Evolutionary conservation across 2,113 vertebrate species (phyloP).

Genomic region (Datnioides undecimradiatus): DNA sequence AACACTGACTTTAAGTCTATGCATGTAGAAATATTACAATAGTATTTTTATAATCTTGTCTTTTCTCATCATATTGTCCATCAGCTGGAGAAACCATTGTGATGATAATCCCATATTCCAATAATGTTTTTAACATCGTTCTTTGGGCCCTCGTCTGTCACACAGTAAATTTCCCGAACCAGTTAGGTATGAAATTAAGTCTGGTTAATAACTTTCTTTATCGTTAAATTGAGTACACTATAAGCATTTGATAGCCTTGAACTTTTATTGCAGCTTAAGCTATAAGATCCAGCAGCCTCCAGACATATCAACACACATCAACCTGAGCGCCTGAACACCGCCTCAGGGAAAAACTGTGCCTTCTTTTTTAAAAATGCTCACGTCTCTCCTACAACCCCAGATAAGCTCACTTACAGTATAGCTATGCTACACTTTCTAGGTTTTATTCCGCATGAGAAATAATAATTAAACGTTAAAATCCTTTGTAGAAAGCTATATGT

Average conservation of each 20-base stretch:
- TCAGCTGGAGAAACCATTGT: slow-evolving; percentile 26
- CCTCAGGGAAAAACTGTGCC: slow-evolving; percentile 32
- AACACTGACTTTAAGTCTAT: not conserved
- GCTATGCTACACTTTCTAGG: not conserved
- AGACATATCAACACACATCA: slow-evolving; percentile 54
- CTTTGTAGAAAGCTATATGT: not conserved
- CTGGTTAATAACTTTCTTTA: slow-evolving; percentile 65
- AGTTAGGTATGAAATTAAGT: slow-evolving; percentile 71
- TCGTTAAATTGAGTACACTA: slow-evolving; percentile 51
- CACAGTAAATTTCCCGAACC: slow-evolving; percentile 45
- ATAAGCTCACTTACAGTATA: slow-evolving; percentile 1
- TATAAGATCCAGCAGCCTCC: slow-evolving; percentile 46
- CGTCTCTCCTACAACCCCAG: slow-evolving; percentile 15
- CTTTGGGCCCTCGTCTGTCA: slow-evolving; percentile 31
- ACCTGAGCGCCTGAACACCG: slow-evolving; percentile 18
- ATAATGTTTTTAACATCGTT: slow-evolving; percentile 35
- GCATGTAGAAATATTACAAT: not conserved
- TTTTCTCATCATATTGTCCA: slow-evolving; percentile 11
- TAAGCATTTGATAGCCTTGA: slow-evolving; percentile 51
- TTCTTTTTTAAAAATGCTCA: slow-evolving; percentile 39
- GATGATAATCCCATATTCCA: slow-evolving; percentile 26
- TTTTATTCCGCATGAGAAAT: slow-evolving; percentile 9
- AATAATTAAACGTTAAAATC: not conserved
- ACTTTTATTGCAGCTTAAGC: slow-evolving; percentile 60
- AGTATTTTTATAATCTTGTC: not conserved